Base-by-base conservation (phyloP, 2,888 invertebrate species). In the Heterodera filipjevi region DNA sequence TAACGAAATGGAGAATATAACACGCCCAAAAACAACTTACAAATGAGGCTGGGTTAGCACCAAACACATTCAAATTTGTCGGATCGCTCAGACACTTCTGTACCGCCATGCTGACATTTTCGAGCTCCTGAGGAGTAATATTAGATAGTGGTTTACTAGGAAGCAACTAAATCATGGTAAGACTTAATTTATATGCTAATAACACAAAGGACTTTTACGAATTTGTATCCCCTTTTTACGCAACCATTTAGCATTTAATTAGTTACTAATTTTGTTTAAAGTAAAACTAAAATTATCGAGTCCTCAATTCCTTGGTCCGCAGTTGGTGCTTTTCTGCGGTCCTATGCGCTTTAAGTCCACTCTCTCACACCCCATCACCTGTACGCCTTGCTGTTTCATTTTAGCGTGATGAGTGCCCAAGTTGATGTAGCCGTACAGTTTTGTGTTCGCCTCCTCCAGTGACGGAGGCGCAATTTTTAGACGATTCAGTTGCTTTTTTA, bases 391-490 rank as follows among this genome's bases (percentile, higher is more conserved):
- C 90, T 95, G 95, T 91, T 98, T 98, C 86, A 97, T 92, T 90
- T 95, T 93, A 91, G 96, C 97, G 89, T 99, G 91, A 90, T 97
- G 53, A 2, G 32, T 30, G 32, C 46, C 75, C 35, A 75, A 64
- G 33, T 75, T 75, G 80, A 94, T 94, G 90, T 94, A 96, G 89
- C 95, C 95, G 80, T 97, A 92, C 82, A 94, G 94, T 90, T 94
- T 96, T 89, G 79, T 46, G 73, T 71, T 98, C 96, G 89, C 94
- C 93, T 85, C 84, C 89, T 99, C 98, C 0, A 96, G 95, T 80
- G 97, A 93, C 84, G 96, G 91, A 83, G 93, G 94, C 0, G 94
- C 94, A 1, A 95, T 94, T 82, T 95, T 95, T 93, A 97, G 95
- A 89, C 95, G 93, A 14, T 93, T 93, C 78, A 99, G 90, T 0